Evolutionary conservation across 2,888 invertebrate species (phyloP).

Genomic region (Marronus borbonicus): DNA sequence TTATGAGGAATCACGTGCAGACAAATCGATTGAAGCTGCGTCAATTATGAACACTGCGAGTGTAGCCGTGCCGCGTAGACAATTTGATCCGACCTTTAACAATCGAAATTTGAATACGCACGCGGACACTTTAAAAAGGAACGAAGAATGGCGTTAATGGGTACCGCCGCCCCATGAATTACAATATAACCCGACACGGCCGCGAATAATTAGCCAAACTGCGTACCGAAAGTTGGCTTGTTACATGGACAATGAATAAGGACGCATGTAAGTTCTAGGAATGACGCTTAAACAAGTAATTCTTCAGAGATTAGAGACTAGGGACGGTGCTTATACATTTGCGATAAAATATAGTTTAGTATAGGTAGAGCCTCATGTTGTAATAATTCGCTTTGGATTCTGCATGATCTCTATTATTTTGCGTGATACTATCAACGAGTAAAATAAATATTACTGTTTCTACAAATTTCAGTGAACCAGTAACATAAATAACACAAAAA

Average conservation of each 20-base stretch:
- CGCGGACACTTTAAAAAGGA: constrained; percentile 54
- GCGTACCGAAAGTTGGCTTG: constrained; percentile 45
- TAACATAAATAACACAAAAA: too few relatives aligned
- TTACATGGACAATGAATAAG: constrained; percentile 23
- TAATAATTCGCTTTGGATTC: too few relatives aligned
- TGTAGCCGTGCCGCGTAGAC: constrained; percentile 33
- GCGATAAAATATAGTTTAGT: too few relatives aligned
- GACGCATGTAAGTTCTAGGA: not conserved
- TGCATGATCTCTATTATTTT: too few relatives aligned
- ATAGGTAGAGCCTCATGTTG: too few relatives aligned
- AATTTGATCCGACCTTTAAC: constrained; percentile 59
- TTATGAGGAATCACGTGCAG: constrained; percentile 34
- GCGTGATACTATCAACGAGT: too few relatives aligned
- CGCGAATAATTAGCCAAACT: constrained; percentile 53
- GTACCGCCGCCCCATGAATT: constrained; percentile 57
- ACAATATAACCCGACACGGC: constrained; percentile 56
- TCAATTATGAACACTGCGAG: constrained; percentile 4
- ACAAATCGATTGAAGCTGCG: constrained; percentile 40
- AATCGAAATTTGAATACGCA: constrained; percentile 60
- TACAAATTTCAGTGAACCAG: too few relatives aligned
- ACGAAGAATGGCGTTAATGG: constrained; percentile 55
- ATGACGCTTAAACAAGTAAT: not conserved
- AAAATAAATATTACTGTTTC: too few relatives aligned
- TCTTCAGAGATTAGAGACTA: too few relatives aligned
- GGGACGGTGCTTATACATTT: too few relatives aligned